phyloP scores from a whole-genome alignment of 2,113 vertebrate genomes.

The Meles meles region DNA sequence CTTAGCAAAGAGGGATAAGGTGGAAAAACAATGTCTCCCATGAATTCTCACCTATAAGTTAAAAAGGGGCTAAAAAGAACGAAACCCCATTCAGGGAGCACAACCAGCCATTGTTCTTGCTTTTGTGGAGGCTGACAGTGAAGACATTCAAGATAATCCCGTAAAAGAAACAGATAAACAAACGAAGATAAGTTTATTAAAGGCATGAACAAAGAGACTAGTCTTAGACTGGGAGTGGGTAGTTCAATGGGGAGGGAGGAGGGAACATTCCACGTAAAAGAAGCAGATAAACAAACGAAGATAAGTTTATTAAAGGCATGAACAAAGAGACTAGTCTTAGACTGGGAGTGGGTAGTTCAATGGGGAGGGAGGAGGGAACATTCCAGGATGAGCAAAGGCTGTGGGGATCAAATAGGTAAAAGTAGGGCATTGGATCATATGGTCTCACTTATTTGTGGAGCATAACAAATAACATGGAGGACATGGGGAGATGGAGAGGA shows the following conservation, averaged over 20 bases:
- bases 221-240: background rate
- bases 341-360: background rate
- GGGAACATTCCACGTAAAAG: background rate
- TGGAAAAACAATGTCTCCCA: background rate
- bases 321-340: background rate
- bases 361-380: background rate
- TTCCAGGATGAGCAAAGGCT: background rate
- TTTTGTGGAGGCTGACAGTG: background rate
- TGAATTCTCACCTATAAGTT: background rate
- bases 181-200: background rate
- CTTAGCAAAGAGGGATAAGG: background rate
- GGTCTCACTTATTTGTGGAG: too few relatives aligned
- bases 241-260: background rate
- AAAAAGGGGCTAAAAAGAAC: background rate
- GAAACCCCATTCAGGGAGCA: background rate
- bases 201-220: background rate
- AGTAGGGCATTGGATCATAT: background rate
- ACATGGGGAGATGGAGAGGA: too few relatives aligned
- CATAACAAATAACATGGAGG: too few relatives aligned
- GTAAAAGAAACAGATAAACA: background rate
- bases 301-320: background rate
- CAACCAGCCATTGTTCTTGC: background rate
- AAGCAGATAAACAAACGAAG: background rate
- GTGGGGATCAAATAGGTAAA: background rate
- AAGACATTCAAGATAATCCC: background rate